Evolutionary conservation across 2,888 invertebrate species (phyloP), one percentile per base, ranked within the genome.

Genomic region (Pachydiplax longipennis): DNA sequence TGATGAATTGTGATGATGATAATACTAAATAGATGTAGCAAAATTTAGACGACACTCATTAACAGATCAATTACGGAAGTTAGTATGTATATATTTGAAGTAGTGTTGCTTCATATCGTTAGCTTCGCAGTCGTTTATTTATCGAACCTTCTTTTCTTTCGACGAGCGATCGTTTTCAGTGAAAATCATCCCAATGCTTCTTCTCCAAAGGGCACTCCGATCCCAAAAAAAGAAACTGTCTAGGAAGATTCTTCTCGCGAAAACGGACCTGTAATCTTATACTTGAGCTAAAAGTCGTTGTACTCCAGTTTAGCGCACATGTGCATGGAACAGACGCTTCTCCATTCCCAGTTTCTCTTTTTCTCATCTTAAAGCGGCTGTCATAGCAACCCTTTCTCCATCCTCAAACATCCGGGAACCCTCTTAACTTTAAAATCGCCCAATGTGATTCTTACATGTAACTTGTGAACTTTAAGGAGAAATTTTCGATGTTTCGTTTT

Each of bases 201-300:
- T 73, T 73, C 73, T 31, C 12, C 73, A 73, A 58, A 31, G 35
- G 18, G 18, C 37, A 35, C n/a, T 35, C 65, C 35, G 58, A 31
- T 25, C 44, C 40, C 81, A 37, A 81, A 81, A n/a, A 48, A 48
- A 48, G 53, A 25, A 8, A n/a, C 53, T 40, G 81, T 81, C 44
- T 53, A 31, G 53, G 53, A 31, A 58, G 82, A 48, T 58, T 22
- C 13, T 12, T 44, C n/a, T 58, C 53, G 83, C 53, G 83, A 31
- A 58, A 53, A 83, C 58, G 83, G 53, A 53, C 53, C 31, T 12
- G 83, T 58, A 83, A 83, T 31, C 53, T 18, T 31, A 83, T 83
- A 83, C 83, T 58, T 35, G 83, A 15, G 53, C 31, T 58, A 53
- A 83, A 53, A 83, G 53, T 83, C 83, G 58, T 58, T 83, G 83